Evolutionary conservation across 2,797 vertebrate species (phyloP).

Genomic region (Botia almorhae): DNA sequence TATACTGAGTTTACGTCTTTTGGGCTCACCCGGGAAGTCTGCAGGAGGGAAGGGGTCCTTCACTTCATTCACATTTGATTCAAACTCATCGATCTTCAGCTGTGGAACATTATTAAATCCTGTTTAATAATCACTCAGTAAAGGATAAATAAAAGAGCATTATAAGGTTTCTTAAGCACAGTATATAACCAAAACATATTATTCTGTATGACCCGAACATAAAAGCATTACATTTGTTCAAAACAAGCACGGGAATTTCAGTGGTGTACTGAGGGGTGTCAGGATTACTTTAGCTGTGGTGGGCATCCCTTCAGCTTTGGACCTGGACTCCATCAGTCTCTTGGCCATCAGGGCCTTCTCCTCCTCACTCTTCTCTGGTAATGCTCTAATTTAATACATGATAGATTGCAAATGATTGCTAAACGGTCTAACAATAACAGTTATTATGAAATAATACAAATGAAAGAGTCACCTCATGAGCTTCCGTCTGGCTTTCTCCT

Average conservation of each 20-base stretch:
- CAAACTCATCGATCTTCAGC: constrained; percentile 98
- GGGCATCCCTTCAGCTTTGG: constrained; percentile 89
- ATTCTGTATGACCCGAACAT: no score
- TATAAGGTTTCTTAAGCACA: no score
- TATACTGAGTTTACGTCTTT: background rate
- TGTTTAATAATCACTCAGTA: background rate
- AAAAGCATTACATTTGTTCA: no score
- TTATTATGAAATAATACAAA: background rate
- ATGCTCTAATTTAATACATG: constrained; percentile 73
- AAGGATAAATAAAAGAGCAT: no score
- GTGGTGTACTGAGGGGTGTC: background rate
- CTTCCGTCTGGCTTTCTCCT: constrained; percentile 87
- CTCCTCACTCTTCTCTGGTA: constrained; percentile 90
- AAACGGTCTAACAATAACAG: background rate
- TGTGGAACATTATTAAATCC: constrained; percentile 63
- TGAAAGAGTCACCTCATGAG: constrained; percentile 78
- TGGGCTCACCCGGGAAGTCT: constrained; percentile 91
- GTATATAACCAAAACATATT: no score
- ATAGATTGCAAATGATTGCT: background rate
- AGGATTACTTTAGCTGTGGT: constrained; percentile 91
- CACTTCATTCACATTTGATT: constrained; percentile 96
- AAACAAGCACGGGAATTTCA: no score
- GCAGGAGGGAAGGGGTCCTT: constrained; percentile 98
- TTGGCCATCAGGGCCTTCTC: constrained; percentile 86
- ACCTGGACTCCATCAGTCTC: constrained; percentile 90